Evolutionary conservation across 35 echinoderm and acorn worm species (phyloP).

Genomic region (Amphiura filiformis): DNA sequence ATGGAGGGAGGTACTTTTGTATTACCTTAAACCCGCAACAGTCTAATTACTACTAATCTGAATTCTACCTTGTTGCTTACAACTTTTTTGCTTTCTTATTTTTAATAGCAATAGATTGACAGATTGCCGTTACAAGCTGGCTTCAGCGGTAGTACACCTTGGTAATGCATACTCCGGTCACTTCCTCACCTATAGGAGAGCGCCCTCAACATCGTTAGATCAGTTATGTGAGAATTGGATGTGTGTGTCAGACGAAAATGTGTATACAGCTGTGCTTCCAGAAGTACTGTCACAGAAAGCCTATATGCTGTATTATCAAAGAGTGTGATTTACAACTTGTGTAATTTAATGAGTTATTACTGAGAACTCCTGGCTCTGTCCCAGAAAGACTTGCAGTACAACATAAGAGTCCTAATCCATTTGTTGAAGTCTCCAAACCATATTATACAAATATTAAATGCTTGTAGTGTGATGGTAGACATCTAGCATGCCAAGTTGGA

Average conservation of each 20-base stretch:
- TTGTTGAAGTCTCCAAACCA: no score
- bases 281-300: constrained; percentile 82
- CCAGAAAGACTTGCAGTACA: no score
- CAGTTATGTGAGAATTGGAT: constrained; percentile 60
- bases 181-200: constrained; percentile 86
- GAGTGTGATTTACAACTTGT: constrained; percentile 27
- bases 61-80: no score
- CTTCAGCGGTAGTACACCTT: constrained; percentile 86
- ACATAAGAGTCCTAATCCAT: no score
- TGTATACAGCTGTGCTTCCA: constrained; percentile 48
- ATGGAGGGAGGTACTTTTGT: no score
- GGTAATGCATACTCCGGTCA: constrained; percentile 89
- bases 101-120: constrained; percentile 42
- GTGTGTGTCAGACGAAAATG: constrained; percentile 70
- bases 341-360: background rate
- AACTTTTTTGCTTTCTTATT: constrained; percentile 19
- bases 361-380: background rate
- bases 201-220: constrained; percentile 42
- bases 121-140: constrained; percentile 57
- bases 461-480: no score
- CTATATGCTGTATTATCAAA: constrained; percentile 98
- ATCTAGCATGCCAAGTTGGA: no score
- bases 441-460: no score
- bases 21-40: no score
- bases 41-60: no score